phyloP scores from a whole-genome alignment of 2,113 vertebrate species.

The Mus musculus region GRCm39 chr12:15870501-15871000 shows the following conservation, averaged over 20 bases:
- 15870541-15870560: background rate
- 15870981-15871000: background rate
- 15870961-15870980: background rate
- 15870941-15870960: background rate
- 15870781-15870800: background rate
- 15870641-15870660: background rate
- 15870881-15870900: conserved; percentile 20
- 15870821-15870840: background rate
- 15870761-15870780: rapidly evolving
- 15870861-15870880: background rate
- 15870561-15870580: background rate
- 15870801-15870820: background rate
- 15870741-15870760: background rate
- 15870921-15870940: background rate
- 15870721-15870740: background rate
- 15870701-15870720: background rate
- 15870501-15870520: background rate
- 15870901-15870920: background rate
- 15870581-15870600: background rate
- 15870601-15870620: background rate
- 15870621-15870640: background rate
- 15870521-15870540: background rate
- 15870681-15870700: background rate
- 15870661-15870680: background rate
- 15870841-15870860: background rate